A percentile compares a stretch with the other conserved stretches of the same genome.
phyloP scores from a whole-genome alignment of 2,113 vertebrate species.

The Mesocricetus auratus region DNA sequence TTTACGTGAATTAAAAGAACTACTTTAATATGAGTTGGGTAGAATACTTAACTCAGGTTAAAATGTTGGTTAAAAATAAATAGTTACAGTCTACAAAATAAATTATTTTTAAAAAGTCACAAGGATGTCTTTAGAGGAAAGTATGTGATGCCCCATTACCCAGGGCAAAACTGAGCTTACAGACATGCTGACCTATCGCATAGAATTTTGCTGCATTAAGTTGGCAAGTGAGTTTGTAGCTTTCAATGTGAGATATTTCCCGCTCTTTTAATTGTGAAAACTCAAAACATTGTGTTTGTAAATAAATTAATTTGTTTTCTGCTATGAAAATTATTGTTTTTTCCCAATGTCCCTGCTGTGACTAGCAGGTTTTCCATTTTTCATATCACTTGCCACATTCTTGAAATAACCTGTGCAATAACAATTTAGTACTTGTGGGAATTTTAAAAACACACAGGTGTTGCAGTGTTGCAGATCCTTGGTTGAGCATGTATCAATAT shows the following conservation, averaged over 20 bases:
- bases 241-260: neutral
- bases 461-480: neutral
- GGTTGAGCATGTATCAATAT: neutral
- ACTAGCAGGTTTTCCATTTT: neutral
- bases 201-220: neutral
- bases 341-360: neutral
- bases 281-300: neutral
- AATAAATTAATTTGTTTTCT: neutral
- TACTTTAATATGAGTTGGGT: neutral
- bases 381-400: neutral
- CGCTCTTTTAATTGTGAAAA: neutral
- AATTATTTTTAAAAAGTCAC: neutral
- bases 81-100: neutral
- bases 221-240: neutral
- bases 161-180: neutral
- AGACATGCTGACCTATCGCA: neutral
- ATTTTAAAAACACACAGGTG: neutral
- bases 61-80: conserved; percentile 17
- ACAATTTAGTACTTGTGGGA: conserved; percentile 18
- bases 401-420: neutral
- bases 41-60: neutral
- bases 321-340: neutral
- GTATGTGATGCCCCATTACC: neutral
- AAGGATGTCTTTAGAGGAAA: neutral
- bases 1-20: neutral